Base-by-base conservation (phyloP, 1,140 invertebrate species). In the Drosophila rhopaloa region DNA sequence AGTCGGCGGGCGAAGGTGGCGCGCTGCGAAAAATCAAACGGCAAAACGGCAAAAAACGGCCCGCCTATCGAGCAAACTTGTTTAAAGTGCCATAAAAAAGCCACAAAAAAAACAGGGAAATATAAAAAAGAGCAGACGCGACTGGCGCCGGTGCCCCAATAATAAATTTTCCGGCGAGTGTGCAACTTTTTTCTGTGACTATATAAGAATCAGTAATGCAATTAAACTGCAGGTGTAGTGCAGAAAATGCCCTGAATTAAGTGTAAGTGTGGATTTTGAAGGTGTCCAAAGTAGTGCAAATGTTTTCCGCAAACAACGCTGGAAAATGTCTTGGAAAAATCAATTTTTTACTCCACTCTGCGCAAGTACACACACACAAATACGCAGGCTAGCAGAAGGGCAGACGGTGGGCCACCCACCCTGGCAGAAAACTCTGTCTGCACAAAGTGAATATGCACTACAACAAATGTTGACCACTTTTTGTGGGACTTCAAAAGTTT, bases 301-400 rank as follows among this genome's bases (percentile, higher is more conserved):
- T 46, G 29, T 58, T 67, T 70, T 81, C 43, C 84, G 76, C 68
- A 81, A 82, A 71, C 67, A 72, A 66, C 62, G 65, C 73, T 60
- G 48, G 44, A 78, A 78, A 86, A 47, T 68, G 67, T 70, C 78
- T 89, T 74, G 81, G 84, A 89, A 89, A 89, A 89, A 89, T 89
- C 84, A 89, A 89, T 89, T 89, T 89, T 84, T 86, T 54, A 79
- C 54, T 77, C 60, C 63, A 46, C 66, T 80, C 78, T 85, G 82
- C 81, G 82, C 77, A 85, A 76, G 73, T 66, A 85, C 67, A 81
- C 77, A 68, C 51, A 58, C 47, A 66, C 51, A 55, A 27, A 77
- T 38, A 57, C 40, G 35, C 40, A 40, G 48, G 24, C 46, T 11
- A 51, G 60, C 40, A 48, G 48, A 16, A 44, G 14, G 41, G 41